Percentiles rank a stretch among this genome's conserved stretches.
Conservation (phyloP, 2,888 invertebrate genomes). For the Lasiommata megera region DNA sequence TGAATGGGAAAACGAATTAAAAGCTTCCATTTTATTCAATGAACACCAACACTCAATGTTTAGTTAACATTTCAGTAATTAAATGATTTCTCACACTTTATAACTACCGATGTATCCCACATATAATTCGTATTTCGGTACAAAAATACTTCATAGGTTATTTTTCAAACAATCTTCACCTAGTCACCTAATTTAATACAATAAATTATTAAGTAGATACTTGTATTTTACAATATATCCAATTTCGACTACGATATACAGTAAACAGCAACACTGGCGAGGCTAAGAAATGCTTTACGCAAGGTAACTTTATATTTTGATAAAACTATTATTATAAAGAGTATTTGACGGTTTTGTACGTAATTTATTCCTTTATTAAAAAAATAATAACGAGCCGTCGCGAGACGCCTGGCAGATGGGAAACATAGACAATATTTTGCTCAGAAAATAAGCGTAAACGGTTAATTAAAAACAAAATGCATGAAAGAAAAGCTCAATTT, state of each 20-base stretch:
- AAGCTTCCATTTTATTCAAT: no score
- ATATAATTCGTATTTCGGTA: conserved; percentile 43
- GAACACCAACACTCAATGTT: background rate
- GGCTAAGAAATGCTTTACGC: conserved; percentile 14
- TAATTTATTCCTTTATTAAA: no score
- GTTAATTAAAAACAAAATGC: no score
- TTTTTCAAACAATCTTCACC: conserved; percentile 43
- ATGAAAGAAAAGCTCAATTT: no score
- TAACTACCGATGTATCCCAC: background rate
- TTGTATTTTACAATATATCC: conserved; percentile 21
- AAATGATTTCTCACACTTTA: background rate
- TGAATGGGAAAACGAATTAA: no score
- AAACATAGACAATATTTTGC: no score
- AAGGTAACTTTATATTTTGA: background rate
- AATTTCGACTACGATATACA: conserved; percentile 22
- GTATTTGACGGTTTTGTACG: background rate
- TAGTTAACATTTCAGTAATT: background rate
- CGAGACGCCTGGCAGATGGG: no score
- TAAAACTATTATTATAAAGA: background rate
- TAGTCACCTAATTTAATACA: conserved; percentile 30
- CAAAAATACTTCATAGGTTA: conserved; percentile 59
- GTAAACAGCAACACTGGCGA: conserved; percentile 13
- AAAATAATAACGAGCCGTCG: no score
- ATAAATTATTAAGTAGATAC: conserved; percentile 29
- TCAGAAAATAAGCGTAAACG: no score